Conservation (phyloP, 2,888 invertebrate species). For the Philereme vetulata region DNA sequence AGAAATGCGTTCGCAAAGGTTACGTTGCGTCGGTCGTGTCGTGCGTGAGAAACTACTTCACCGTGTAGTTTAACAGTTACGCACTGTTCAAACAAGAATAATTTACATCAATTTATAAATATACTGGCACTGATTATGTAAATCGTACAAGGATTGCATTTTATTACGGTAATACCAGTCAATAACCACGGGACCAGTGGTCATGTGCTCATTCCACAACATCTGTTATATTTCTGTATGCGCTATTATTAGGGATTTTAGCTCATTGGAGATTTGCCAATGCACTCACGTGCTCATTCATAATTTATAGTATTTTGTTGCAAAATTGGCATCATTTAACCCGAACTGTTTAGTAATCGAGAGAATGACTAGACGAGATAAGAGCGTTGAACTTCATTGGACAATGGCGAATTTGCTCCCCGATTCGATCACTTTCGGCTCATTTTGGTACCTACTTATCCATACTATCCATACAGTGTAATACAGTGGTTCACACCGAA, state of each 20-base stretch:
- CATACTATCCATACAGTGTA: too few relatives aligned
- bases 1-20: too few relatives aligned
- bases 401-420: conserved; percentile 18
- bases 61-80: not conserved
- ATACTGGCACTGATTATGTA: conserved; percentile 16
- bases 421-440: not conserved
- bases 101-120: not conserved
- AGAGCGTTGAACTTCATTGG: conserved; percentile 11
- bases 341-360: conserved; percentile 17
- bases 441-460: too few relatives aligned
- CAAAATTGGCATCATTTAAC: conserved; percentile 10
- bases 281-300: conserved; percentile 62
- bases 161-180: conserved; percentile 30
- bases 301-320: conserved; percentile 51
- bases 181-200: conserved; percentile 55
- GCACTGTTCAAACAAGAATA: not conserved
- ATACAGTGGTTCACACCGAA: too few relatives aligned
- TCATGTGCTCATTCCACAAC: conserved; percentile 77
- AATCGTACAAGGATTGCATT: conserved; percentile 13
- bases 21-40: too few relatives aligned
- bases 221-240: conserved; percentile 70
- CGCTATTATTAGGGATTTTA: conserved; percentile 80
- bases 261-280: conserved; percentile 75
- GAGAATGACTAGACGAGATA: conserved; percentile 1
- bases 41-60: not conserved